These are phyloP conservation scores for Lagodon rhomboides DNA, from an alignment of 2,797 vertebrate species.

Conservation along the genomic window DNA sequence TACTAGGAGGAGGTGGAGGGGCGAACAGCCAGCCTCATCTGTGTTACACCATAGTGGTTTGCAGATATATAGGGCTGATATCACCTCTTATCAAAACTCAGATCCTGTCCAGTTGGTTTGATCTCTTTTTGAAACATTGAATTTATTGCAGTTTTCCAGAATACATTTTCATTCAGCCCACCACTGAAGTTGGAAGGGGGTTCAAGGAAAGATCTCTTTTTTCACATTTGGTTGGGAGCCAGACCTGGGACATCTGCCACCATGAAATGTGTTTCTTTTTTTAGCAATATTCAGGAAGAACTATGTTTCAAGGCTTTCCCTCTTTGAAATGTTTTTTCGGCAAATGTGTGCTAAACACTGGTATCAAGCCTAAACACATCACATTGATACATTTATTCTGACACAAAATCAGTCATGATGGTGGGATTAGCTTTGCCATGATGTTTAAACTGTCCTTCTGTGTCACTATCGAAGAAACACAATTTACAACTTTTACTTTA, in stretches of 20 bases:
- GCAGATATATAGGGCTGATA: background rate
- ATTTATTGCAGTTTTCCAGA: conserved; percentile 9
- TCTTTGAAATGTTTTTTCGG: conserved; percentile 3
- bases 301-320: conserved; percentile 6
- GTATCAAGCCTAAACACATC: conserved; percentile 3
- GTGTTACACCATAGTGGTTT: background rate
- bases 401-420: background rate
- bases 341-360: conserved; percentile 17
- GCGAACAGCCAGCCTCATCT: background rate
- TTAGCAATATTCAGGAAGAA: background rate
- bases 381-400: conserved; percentile 10
- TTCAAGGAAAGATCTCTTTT: conserved; percentile 31
- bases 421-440: background rate
- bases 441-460: background rate
- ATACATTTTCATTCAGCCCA: background rate
- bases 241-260: conserved; percentile 41
- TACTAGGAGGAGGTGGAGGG: background rate
- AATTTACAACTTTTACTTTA: too few relatives aligned
- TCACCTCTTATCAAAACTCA: background rate
- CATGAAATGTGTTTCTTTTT: background rate
- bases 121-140: conserved; percentile 2
- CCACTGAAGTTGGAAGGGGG: conserved; percentile 6
- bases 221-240: conserved; percentile 20
- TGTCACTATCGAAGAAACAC: background rate
- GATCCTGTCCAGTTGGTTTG: background rate